Base-by-base conservation (phyloP, 2,888 invertebrate genomes). In the Bembecia ichneumoniformis region DNA sequence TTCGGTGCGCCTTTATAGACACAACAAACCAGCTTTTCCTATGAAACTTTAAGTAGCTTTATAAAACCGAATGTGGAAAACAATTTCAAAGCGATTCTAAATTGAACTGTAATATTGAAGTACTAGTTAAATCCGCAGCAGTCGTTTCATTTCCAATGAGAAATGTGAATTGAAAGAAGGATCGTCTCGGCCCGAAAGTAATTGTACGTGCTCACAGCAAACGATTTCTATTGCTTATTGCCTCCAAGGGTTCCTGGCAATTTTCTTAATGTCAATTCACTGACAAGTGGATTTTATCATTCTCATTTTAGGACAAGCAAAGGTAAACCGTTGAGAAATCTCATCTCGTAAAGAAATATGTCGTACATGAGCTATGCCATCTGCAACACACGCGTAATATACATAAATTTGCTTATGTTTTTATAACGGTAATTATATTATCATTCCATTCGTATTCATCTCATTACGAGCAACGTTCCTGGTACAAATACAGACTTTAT, bases 151-250 rank as follows among this genome's bases (percentile, higher is more conserved):
- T 69, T 71, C 68, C 70, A 74, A 77, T 76, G 75, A 73, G 70
- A 74, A 76, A 74, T 72, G 65, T 59, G 71, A 77, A 75, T 75
- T 74, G 75, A 74, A 77, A 77, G 76, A 74, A 75, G 70, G 68
- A 74, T 74, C 72, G 70, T 70, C 68, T 66, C 62, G 61, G 63
- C 63, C 71, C 65, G 64, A 75, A 75, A 68, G 78, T 79, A 77
- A 81, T 77, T 76, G 79, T 74, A 74, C 71, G 71, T 67, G 66
- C 69, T 73, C 66, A 63, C 60, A 73, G 68, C 70, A 72, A 79
- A 79, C 74, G 75, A 77, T 76, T 79, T 74, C 74, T 75, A 77
- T 75, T 76, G 77, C 76, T 78, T 71, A 75, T 77, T 78, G 76
- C 74, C 72, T 75, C 60, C 62, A 57, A 71, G 71, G 75, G 70